Conservation (phyloP, 2,113 vertebrate genomes). For the Phaethornis superciliosus region DNA sequence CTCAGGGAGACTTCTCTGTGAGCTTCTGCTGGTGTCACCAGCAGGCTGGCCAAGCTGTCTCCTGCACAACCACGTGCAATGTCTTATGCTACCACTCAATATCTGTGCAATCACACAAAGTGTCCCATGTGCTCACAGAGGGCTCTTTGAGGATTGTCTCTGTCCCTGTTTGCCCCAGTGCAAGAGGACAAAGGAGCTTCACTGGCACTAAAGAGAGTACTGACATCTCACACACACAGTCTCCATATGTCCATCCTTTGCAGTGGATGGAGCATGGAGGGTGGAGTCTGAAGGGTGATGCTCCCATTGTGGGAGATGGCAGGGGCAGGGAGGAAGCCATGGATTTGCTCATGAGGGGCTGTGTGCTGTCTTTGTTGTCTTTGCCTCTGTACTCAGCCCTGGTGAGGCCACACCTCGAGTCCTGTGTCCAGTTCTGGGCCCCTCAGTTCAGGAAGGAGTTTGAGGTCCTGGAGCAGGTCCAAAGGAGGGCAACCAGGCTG, state of each 20-base stretch:
- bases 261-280: background rate
- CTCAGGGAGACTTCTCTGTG: background rate
- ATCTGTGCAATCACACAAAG: fast-evolving
- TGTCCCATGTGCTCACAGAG: fast-evolving
- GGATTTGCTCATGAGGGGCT: background rate
- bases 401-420: no score
- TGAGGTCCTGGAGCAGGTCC: no score
- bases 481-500: no score
- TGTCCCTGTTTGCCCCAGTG: background rate
- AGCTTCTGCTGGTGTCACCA: background rate
- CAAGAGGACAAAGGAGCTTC: background rate
- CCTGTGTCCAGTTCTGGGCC: no score
- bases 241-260: fast-evolving
- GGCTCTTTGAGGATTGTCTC: background rate
- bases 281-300: background rate
- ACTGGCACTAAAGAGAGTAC: background rate
- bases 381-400: no score
- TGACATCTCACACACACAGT: background rate
- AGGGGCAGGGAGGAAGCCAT: background rate
- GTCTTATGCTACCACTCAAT: fast-evolving
- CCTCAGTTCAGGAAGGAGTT: no score
- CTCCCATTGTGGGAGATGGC: background rate
- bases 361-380: no score
- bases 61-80: fast-evolving
- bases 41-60: background rate